These are phyloP conservation scores for Brachyhypopomus gauderio DNA, from an alignment of 2,113 vertebrate genomes.

Conservation along the genomic window DNA sequence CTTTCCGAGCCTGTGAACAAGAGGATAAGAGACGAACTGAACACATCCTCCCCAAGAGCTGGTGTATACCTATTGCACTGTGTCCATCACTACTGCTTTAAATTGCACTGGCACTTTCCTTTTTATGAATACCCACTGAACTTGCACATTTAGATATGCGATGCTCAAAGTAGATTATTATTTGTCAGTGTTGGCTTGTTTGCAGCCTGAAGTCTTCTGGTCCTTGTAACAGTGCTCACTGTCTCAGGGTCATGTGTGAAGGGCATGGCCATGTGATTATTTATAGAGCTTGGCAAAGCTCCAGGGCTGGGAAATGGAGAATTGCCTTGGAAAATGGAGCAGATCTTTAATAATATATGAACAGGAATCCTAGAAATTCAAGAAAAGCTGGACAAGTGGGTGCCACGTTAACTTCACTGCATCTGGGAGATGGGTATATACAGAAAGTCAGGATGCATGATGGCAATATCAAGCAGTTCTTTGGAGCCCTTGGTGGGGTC, in stretches of 20 bases:
- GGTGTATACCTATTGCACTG: neutral
- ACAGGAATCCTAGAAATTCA: conserved; percentile 50
- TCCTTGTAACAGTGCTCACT: neutral
- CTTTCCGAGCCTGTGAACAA: conserved; percentile 83
- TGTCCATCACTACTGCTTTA: neutral
- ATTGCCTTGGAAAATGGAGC: conserved; percentile 47
- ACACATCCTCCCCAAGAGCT: neutral
- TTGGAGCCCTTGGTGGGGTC: too few species aligned
- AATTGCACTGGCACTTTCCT: conserved; percentile 3
- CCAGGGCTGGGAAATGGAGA: conserved; percentile 50
- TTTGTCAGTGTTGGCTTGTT: conserved; percentile 44
- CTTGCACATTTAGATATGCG: neutral
- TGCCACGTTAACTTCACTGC: neutral
- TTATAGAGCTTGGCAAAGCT: conserved; percentile 44
- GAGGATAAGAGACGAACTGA: neutral
- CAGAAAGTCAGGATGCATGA: neutral
- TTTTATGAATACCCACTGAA: neutral
- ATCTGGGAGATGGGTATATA: neutral
- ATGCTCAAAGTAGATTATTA: neutral
- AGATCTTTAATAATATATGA: conserved; percentile 59
- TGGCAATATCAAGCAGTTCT: neutral
- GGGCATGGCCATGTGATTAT: conserved; percentile 50
- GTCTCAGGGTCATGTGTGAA: conserved; percentile 44
- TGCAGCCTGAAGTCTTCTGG: neutral
- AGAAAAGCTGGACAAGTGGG: conserved; percentile 29